A percentile compares a stretch with the other conserved stretches of the same genome.
Evolutionary conservation across 1,140 invertebrate species (phyloP).

Genomic region (Pinna nobilis): DNA sequence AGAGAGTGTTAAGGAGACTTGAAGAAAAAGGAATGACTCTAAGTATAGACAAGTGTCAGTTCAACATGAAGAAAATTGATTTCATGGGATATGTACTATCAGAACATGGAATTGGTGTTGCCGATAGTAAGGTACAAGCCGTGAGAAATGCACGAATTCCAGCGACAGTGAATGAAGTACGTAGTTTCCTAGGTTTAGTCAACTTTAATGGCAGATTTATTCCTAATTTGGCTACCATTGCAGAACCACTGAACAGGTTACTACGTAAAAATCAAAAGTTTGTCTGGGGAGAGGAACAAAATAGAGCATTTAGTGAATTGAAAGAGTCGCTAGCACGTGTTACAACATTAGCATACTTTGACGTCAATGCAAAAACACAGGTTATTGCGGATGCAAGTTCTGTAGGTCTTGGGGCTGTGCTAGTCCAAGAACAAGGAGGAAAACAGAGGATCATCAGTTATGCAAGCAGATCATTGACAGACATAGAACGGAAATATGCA

Average conservation of each 20-base stretch:
- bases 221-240: conserved; percentile 14
- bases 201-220: conserved; percentile 32
- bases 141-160: conserved; percentile 25
- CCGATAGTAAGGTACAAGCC: conserved; percentile 15
- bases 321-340: background rate
- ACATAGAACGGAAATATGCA: conserved; percentile 61
- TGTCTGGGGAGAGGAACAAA: conserved; percentile 14
- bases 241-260: conserved; percentile 15
- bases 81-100: conserved; percentile 37
- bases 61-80: conserved; percentile 18
- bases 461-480: conserved; percentile 38
- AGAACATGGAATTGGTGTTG: conserved; percentile 24
- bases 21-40: conserved; percentile 30
- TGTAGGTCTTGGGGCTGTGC: conserved; percentile 17
- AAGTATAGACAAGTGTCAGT: conserved; percentile 33
- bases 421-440: conserved; percentile 31
- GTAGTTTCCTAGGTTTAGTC: conserved; percentile 25
- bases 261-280: background rate
- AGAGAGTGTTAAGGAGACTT: conserved; percentile 20
- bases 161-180: conserved; percentile 11
- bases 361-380: conserved; percentile 5
- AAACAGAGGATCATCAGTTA: conserved; percentile 47
- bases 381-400: conserved; percentile 28
- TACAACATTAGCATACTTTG: conserved; percentile 12
- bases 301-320: background rate